Evolutionary conservation across 2,113 vertebrate species (phyloP), one percentile per base, ranked within the genome.

Genomic region (Columba livia): DNA sequence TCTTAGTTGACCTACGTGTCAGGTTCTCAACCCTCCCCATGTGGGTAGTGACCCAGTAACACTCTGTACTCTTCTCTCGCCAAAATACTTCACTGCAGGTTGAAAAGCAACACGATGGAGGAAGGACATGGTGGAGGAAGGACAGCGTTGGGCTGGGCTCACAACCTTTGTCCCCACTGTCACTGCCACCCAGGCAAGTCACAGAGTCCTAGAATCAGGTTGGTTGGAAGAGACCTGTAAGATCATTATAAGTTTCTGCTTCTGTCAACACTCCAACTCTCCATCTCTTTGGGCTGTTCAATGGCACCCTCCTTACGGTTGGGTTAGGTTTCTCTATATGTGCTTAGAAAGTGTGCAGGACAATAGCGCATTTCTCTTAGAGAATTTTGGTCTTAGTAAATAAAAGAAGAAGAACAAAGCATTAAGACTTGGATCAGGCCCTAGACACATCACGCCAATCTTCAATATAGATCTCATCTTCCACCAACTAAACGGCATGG

Each of bases 381-480:
- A 85, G 17, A 91, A 71, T 9, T 57, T 14, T 65, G 19, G 44
- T 60, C 65, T 77, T 12, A 13, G 51, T 8, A 58, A 73, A 57
- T 0, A 81, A 9, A 77, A 69, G 58, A 44, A 78, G 48, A 75
- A 70, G 17, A 60, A 65, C 5, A 36, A 80, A 50, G 21, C 48
- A 61, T 40, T 28, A 75, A 57, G 40, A 31, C 48, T 60, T 71
- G 48, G 51, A 83, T 81, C 61, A 81, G 65, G 66, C 34, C 69
- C 48, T 17, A 53, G 38, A 78, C 31, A 58, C 65, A 88, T 11
- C 40, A 47, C 29, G 31, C 18, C 14, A 79, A 6, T 79, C 88
- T 92, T 84, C 77, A 89, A 31, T 34, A 92, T 3, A 93, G 70
- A 90, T 58, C 65, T 90, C 88, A 89, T 62, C 75, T 90, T 80